These are phyloP conservation scores for Formica selysi DNA, from an alignment of 1,140 invertebrate species.

Conservation along the genomic window DNA sequence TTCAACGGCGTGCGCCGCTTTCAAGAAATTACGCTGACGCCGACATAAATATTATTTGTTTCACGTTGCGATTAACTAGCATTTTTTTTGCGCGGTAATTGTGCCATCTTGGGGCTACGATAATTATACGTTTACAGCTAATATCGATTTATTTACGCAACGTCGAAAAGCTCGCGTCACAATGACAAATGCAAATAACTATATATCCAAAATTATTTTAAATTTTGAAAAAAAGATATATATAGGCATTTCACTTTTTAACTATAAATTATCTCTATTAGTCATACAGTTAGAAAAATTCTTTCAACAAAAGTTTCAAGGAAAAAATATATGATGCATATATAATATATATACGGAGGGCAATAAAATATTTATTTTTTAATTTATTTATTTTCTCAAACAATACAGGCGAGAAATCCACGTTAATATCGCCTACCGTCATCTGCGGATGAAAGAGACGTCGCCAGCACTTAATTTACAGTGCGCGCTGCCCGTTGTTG, in stretches of 20 bases:
- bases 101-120: not conserved
- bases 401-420: not conserved
- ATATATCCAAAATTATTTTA: not conserved
- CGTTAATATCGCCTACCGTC: not conserved
- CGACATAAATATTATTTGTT: conserved; percentile 5
- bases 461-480: conserved; percentile 44
- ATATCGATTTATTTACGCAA: conserved; percentile 26
- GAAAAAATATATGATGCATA: no score
- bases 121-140: conserved; percentile 1
- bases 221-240: not conserved
- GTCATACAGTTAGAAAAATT: no score
- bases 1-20: not conserved
- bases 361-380: no score
- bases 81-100: not conserved
- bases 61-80: not conserved
- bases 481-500: conserved; percentile 13
- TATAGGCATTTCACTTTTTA: no score
- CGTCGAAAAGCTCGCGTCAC: not conserved
- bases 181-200: not conserved
- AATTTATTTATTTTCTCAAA: conserved; percentile 6
- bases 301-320: no score
- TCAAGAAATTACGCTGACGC: not conserved
- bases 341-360: not conserved
- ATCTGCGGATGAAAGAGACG: conserved; percentile 50
- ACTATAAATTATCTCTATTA: no score